These are phyloP conservation scores for Silurus aristotelis DNA, from an alignment of 2,797 vertebrate species.

Conservation along the genomic window DNA sequence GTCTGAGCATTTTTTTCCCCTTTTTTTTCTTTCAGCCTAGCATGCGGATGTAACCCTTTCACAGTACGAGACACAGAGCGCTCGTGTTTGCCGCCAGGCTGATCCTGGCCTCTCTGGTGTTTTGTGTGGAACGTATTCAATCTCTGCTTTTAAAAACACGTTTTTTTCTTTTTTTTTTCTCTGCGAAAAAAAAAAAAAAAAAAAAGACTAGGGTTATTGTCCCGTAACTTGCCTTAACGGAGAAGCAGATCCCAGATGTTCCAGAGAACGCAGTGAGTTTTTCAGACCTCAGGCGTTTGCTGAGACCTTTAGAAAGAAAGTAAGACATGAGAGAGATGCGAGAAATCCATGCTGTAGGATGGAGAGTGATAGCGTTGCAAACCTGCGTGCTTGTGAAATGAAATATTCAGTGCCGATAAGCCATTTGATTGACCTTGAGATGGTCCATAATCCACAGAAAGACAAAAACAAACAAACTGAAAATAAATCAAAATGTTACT, in stretches of 20 bases:
- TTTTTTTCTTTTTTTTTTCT: conserved; percentile 48
- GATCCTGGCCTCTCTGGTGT: conserved; percentile 69
- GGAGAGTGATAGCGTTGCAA: conserved; percentile 33
- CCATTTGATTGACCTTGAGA: conserved; percentile 52
- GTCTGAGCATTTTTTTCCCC: conserved; percentile 58
- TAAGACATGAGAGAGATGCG: conserved; percentile 49
- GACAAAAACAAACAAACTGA: not conserved
- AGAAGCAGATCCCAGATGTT: conserved; percentile 59
- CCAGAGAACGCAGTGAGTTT: conserved; percentile 54
- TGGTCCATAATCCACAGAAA: conserved; percentile 30
- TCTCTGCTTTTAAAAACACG: conserved; percentile 58
- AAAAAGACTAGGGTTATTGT: conserved; percentile 59
- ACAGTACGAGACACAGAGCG: conserved; percentile 75
- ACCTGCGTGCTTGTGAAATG: conserved; percentile 26
- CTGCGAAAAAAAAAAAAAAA: conserved; percentile 40
- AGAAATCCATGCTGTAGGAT: conserved; percentile 41
- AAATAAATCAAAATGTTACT: not conserved
- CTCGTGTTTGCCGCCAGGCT: conserved; percentile 76
- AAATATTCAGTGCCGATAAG: conserved; percentile 40
- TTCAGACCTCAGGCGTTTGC: conserved; percentile 56
- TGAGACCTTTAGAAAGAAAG: conserved; percentile 51
- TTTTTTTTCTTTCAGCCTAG: conserved; percentile 46
- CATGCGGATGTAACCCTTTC: conserved; percentile 81
- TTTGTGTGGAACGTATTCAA: conserved; percentile 69
- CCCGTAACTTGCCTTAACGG: conserved; percentile 60